Evolutionary conservation across 2,888 invertebrate species (phyloP), one percentile per base, ranked within the genome.

Genomic region (Mesorhabditis belari): DNA sequence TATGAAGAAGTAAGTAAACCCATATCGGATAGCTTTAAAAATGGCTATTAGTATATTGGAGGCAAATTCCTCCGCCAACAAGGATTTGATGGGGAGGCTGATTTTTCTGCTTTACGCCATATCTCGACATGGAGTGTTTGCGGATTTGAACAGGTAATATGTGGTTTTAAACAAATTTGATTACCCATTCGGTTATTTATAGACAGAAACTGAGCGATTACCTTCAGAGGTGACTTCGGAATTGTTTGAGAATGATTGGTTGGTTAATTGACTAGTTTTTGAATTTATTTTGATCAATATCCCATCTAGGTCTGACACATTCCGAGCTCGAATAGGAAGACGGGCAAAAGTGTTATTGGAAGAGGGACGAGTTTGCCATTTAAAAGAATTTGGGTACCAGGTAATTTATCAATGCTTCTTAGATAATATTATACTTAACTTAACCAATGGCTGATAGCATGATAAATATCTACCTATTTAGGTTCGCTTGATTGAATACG

Each of bases 51-150:
- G 61, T 76, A 72, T 55, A 65, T 65, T 54, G 76, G 75, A 0
- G 61, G 54, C 24, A 65, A 63, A 17, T 72, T 68, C 24, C 62
- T 76, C 50, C 29, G 57, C 23, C 57, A 62, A 49, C 56, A 68
- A 54, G 67, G 58, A 25, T 69, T 77, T 57, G 52, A 65, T 27
- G 50, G 66, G 0, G 63, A 61, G 6, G 66, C 57, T 17, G 64
- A 69, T 27, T 77, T 77, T 51, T 59, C 73, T 9, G 76, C 75
- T 9, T 63, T 77, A 12, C 63, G 77, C 50, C 74, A 75, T 56
- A 52, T 77, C 3, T 70, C 73, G 2, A 69, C 76, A 3, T 77
- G 75, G 66, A 71, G 72, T 0, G 71, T 67, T 3, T 75, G 75
- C 60, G 76, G 76, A 51, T 58, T 67, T 23, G 52, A n/a, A 6